These are phyloP conservation scores for Nymphalis polychloros DNA, from an alignment of 2,888 invertebrate genomes.

Conservation along the genomic window DNA sequence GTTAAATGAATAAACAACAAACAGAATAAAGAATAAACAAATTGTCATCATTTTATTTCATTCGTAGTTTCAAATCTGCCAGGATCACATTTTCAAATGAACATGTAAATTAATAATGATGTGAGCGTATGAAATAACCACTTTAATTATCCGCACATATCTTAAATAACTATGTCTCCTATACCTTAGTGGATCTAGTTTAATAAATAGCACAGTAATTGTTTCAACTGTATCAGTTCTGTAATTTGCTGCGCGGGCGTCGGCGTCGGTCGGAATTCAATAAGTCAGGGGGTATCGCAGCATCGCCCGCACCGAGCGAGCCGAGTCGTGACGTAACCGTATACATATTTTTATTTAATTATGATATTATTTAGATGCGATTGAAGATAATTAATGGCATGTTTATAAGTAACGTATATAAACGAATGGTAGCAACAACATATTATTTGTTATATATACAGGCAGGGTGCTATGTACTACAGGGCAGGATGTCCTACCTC, in stretches of 20 bases:
- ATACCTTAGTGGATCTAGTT: slow-evolving; percentile 18
- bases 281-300: slow-evolving; percentile 26
- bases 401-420: not conserved
- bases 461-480: too few species aligned
- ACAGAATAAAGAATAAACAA: too few species aligned
- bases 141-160: not conserved
- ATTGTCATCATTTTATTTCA: too few species aligned
- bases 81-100: too few species aligned
- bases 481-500: too few species aligned
- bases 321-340: slow-evolving; percentile 29
- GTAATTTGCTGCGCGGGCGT: slow-evolving; percentile 1
- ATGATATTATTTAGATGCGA: slow-evolving; percentile 29
- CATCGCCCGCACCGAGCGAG: slow-evolving; percentile 18
- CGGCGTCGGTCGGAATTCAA: slow-evolving; percentile 12
- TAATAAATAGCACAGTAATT: slow-evolving; percentile 12
- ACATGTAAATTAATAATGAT: too few species aligned
- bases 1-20: too few species aligned
- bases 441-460: not conserved
- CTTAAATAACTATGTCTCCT: not conserved
- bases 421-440: not conserved
- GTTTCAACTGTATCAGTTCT: not conserved
- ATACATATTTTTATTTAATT: slow-evolving; percentile 33
- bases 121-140: too few species aligned
- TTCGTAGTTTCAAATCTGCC: too few species aligned
- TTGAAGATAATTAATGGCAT: not conserved